Base-by-base conservation (phyloP, 2,113 vertebrate species). In the Cochlearius cochlearius region DNA sequence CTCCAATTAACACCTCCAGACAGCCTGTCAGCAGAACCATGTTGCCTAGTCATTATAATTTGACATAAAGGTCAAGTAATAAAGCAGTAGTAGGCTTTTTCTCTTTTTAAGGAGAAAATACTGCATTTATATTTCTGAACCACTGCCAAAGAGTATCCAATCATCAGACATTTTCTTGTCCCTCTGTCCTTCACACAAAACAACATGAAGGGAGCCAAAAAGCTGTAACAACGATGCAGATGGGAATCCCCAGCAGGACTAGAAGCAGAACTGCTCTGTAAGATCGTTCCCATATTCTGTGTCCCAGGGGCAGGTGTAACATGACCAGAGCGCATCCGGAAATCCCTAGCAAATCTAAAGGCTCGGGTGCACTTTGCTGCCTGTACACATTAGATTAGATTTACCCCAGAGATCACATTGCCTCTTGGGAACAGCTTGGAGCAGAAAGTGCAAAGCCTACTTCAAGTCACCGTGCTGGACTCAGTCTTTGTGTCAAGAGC, bases 41-140 rank as follows among this genome's bases (percentile, higher is more conserved):
- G 18, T 67, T 68, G 59, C 32, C 67, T 68, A 49, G 59, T 71
- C 21, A 71, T 88, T 92, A n/a, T 25, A 90, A 71, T 86, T 80
- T 63, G 36, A 43, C 12, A 52, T n/a, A 78, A 55, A 89, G 29
- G 26, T 36, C 20, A 62, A 88, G 41, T 23, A 86, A 89, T 84
- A 94, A 87, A 86, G 23, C 47, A 59, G 67, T 7, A 86, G n/a
- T 6, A 1, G 52, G 21, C 5, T 69, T 86, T 86, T 72, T 45
- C 41, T 77, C 38, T 80, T 91, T 69, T 87, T 59, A 76, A 85
- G 49, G 9, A 62, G 26, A 95, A 90, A 88, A 86, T 36, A 58
- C 41, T 86, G 34, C 47, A 34, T 91, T 93, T 94, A 41, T 94
- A 38, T 27, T 52, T 76, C 84, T 97, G 88, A 93, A 77, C 21